Conservation (phyloP, 2,797 vertebrate genomes). For the Siniperca scherzeri region DNA sequence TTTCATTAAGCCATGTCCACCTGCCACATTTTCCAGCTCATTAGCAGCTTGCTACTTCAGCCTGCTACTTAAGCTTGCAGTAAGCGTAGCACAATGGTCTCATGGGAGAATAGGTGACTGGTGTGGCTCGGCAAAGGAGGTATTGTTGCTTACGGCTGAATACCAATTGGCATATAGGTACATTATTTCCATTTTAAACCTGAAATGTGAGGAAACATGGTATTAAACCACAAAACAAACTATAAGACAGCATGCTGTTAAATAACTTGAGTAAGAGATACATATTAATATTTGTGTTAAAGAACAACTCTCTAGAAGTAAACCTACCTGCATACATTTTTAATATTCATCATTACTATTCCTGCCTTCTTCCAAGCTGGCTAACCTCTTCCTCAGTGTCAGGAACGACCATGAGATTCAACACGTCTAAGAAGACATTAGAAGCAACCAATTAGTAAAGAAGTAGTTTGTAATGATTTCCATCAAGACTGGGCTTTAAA, state of each 20-base stretch:
- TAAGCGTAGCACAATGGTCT: constrained; percentile 54
- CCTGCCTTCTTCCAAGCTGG: constrained; percentile 5
- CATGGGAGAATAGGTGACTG: constrained; percentile 60
- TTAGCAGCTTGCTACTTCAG: constrained; percentile 62
- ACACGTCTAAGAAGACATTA: constrained; percentile 8
- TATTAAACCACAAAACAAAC: background rate
- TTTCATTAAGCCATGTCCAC: constrained; percentile 60
- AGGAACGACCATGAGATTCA: background rate
- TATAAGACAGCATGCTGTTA: background rate
- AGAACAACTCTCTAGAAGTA: background rate
- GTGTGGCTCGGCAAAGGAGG: constrained; percentile 33
- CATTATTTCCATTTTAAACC: constrained; percentile 40
- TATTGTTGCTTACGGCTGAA: constrained; percentile 58
- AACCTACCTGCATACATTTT: constrained; percentile 25
- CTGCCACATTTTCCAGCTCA: constrained; percentile 65
- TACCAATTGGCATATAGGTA: constrained; percentile 48
- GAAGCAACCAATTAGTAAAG: constrained; percentile 47
- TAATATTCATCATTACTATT: constrained; percentile 45
- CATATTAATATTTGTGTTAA: constrained; percentile 22
- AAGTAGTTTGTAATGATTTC: constrained; percentile 41
- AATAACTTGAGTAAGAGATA: background rate
- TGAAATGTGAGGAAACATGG: background rate
- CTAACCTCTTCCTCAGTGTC: constrained; percentile 35
- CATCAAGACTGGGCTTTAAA: constrained; percentile 40
- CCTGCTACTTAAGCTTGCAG: constrained; percentile 64